phyloP scores from a whole-genome alignment of 2,797 vertebrate genomes.

The Falco naumanni region DNA sequence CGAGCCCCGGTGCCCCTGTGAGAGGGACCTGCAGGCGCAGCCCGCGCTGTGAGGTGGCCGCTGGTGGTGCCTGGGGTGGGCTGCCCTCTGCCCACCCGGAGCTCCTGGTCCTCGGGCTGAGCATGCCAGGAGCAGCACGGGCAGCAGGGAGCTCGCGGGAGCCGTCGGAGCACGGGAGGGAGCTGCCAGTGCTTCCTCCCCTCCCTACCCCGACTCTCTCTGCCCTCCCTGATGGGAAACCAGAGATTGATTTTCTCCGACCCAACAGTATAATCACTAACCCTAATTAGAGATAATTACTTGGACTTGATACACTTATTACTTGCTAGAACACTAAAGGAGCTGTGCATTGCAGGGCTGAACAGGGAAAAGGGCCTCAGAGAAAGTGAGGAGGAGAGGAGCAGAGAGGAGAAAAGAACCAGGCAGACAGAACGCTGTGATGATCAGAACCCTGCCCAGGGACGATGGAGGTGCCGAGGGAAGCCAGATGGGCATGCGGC shows the following conservation, averaged over 20 bases:
- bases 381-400: not conserved
- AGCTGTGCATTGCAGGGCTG: slow-evolving; percentile 61
- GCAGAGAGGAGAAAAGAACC: not conserved
- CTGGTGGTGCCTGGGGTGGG: not conserved
- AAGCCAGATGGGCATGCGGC: not conserved
- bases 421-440: not conserved
- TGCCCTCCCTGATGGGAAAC: slow-evolving; percentile 87
- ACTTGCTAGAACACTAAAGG: slow-evolving; percentile 90
- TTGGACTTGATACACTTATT: slow-evolving; percentile 96
- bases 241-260: slow-evolving; percentile 94
- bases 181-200: not conserved
- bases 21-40: not conserved
- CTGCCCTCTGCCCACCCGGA: not conserved
- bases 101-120: not conserved
- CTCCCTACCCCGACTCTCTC: slow-evolving; percentile 64
- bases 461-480: not conserved
- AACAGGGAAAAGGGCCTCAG: not conserved
- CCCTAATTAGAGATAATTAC: slow-evolving; percentile 99
- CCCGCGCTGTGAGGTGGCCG: not conserved
- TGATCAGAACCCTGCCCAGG: not conserved
- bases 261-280: slow-evolving; percentile 98
- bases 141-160: not conserved
- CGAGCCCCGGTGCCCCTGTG: fast-evolving
- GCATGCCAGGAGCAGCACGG: fast-evolving
- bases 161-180: fast-evolving